Base-by-base conservation (phyloP, 2,888 invertebrate genomes). In the Agapetus fuscipes region DNA sequence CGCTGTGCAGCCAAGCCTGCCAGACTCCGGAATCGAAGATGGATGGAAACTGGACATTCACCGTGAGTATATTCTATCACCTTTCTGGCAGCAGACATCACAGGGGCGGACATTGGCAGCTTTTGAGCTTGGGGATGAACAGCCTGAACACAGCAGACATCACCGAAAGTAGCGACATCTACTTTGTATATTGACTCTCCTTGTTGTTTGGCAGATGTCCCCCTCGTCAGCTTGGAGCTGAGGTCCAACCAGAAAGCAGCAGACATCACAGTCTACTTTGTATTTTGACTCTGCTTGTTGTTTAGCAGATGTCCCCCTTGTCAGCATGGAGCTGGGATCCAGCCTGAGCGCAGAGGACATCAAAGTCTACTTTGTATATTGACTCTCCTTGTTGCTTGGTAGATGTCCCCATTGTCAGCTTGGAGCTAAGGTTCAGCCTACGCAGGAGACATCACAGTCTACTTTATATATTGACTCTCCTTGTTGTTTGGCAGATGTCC, bases 101-200 rank as follows among this genome's bases (percentile, higher is more conserved):
- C n/a, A n/a, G n/a, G n/a, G n/a, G n/a, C n/a, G n/a, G n/a, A n/a
- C n/a, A n/a, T n/a, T n/a, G n/a, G n/a, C n/a, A n/a, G n/a, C 76
- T 83, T 49, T 80, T 83, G 15, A 78, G 74, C 20, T 59, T 86
- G 53, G 78, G 78, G 48, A 64, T 86, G 20, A 85, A 85, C 40
- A 83, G 80, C 48, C 60, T 85, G 46, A 80, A 84, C 53, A 77
- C 80, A 13, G 73, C 70, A 39, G 78, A 79, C 53, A 83, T 87
- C 50, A 77, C 80, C 48, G 86, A 86, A 59, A 85, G 84, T 1
- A 80, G 80, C 24, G 86, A 86, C 54, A 84, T 86, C 26, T 85
- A 84, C 60, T 75, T 86, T 53, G 85, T n/a, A n/a, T n/a, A n/a
- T n/a, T n/a, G n/a, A n/a, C n/a, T n/a, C n/a, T n/a, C n/a, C n/a